Evolutionary conservation across 1,140 invertebrate genomes (phyloP), one percentile per base, ranked within the genome.

Genomic region (Hylyphantes graminicola): DNA sequence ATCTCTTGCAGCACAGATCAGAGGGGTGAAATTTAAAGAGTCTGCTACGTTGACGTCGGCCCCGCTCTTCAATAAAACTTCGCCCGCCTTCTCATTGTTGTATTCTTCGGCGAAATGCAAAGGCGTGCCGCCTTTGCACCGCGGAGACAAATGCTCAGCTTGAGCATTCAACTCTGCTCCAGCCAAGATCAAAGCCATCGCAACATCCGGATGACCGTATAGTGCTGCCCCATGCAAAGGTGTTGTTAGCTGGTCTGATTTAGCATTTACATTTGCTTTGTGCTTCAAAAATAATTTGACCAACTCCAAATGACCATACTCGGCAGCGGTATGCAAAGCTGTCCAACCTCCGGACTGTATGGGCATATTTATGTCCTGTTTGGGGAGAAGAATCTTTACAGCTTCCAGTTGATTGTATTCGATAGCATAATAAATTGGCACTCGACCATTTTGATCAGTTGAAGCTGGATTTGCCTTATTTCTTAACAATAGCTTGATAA

Each of bases 401-500:
- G 53, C 17, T 5, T 64, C 21, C 7, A 48, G 10, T 6, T 86
- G 55, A 65, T 59, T 67, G 50, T 77, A 48, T 11, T 15, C 19
- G 1, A 83, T 51, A 54, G 85, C 85, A 54, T 57, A 57, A 64
- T 51, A 35, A 10, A 86, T 8, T 21, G 80, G 85, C 0, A 57
- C 10, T 13, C 9, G 21, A 4, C 35, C 65, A 9, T n/a, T 57
- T 10, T 7, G 3, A 61, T 72, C 19, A 3, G 59, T 15, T 13
- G 3, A 12, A 13, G 51, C 54, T 35, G 54, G 59, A 3, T 54
- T 48, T 6, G 85, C 70, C 50, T 64, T 50, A 10, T 63, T 2
- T 17, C 76, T 53, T 51, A 86, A 12, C n/a, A 86, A 68, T 13
- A 76, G 9, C 9, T 64, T 64, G 0, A 78, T 53, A 63, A 57